phyloP scores from a whole-genome alignment of 2,888 invertebrate genomes.

The Drosophila nigricruria region DNA sequence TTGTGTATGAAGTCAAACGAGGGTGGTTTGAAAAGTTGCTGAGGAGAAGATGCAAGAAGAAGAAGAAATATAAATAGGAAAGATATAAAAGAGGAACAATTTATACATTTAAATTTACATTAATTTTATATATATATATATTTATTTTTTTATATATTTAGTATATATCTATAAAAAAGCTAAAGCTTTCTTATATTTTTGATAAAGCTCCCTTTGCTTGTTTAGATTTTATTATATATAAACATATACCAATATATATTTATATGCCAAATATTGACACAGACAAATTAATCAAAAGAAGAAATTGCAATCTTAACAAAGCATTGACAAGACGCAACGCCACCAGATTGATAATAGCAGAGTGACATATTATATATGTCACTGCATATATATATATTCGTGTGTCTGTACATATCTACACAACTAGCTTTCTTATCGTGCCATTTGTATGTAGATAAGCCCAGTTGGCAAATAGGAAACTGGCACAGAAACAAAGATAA shows the following conservation, averaged over 20 bases:
- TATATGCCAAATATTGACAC: constrained; percentile 9
- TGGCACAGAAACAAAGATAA: constrained; percentile 53
- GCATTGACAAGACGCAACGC: constrained; percentile 34
- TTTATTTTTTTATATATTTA: not conserved
- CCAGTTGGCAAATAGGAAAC: constrained; percentile 40
- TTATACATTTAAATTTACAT: not conserved
- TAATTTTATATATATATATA: not conserved
- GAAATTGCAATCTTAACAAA: constrained; percentile 12
- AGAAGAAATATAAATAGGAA: not conserved
- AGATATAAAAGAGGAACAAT: not conserved
- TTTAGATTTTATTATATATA: not conserved
- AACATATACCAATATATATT: not conserved
- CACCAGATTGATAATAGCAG: constrained; percentile 23
- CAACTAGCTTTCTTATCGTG: constrained; percentile 40
- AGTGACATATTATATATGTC: constrained; percentile 8
- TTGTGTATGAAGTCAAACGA: not conserved
- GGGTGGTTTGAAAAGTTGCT: constrained; percentile 2
- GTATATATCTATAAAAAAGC: no score
- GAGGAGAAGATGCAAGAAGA: not conserved
- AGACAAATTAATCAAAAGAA: constrained; percentile 32
- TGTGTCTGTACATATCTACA: constrained; percentile 9
- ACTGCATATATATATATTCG: constrained; percentile 9
- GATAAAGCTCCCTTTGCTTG: not conserved
- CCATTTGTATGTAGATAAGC: constrained; percentile 41
- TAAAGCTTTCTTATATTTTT: no score